Base-by-base conservation (phyloP, 1,140 invertebrate genomes). In the Bombus polaris region DNA sequence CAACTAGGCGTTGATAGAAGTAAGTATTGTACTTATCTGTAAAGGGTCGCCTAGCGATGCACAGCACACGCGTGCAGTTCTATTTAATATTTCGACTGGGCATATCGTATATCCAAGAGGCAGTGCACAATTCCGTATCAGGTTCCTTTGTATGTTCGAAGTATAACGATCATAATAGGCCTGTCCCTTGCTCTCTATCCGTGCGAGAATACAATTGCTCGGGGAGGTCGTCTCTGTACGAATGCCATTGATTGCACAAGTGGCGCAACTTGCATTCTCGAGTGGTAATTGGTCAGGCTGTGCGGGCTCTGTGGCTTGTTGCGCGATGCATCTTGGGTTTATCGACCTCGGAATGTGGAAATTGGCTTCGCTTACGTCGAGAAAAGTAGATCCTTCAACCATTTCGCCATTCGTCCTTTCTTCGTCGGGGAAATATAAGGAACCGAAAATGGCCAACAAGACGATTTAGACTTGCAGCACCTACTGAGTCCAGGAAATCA, bases 191-290 rank as follows among this genome's bases (percentile, higher is more conserved):
- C 78, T 80, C 70, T 65, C 47, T 70, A 37, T 12, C 66, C 79
- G 66, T 81, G 66, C 85, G 88, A 81, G 85, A 89, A 82, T 87
- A 87, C 88, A 89, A 90, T 90, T 90, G 89, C 76, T 73, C 73
- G 77, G 70, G 83, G 86, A 81, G 68, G 68, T 76, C 76, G 79
- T n/a, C 72, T 83, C 86, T 85, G 62, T 80, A 87, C 88, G 75
- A 90, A 86, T 81, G 81, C 59, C 89, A 90, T 90, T 90, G 89
- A 90, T 90, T 87, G 89, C 71, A 80, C 89, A 80, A 90, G 87
- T 86, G 89, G 79, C 76, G 87, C 87, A 85, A 89, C 89, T 90
- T 90, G 86, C 87, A 90, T 90, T 85, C 87, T 88, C 89, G 66
- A 86, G 89, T 90, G 83, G 89, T 87, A 90, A 90, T 90, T 88